These are phyloP conservation scores for Pluvialis apricaria DNA, from an alignment of 2,113 vertebrate species.

Conservation along the genomic window DNA sequence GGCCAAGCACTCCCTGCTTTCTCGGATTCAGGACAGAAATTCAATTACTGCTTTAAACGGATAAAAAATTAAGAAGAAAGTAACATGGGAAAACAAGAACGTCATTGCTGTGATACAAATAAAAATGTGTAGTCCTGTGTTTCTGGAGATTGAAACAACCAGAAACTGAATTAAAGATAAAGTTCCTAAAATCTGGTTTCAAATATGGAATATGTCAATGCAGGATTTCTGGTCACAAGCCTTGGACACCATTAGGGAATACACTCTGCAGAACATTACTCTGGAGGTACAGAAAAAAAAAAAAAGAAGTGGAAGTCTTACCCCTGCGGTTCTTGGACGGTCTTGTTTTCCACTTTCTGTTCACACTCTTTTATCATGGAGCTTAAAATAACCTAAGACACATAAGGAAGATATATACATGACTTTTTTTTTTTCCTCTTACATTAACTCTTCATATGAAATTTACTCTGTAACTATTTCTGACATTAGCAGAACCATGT, in stretches of 20 bases:
- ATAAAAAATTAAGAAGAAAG: neutral
- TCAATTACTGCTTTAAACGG: neutral
- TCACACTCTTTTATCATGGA: slow-evolving; percentile 99
- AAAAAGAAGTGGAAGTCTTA: slow-evolving; percentile 67
- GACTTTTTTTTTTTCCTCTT: slow-evolving; percentile 7
- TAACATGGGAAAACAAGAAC: neutral
- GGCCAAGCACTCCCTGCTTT: neutral
- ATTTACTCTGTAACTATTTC: neutral
- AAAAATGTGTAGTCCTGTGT: neutral
- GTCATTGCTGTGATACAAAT: neutral
- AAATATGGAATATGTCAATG: neutral
- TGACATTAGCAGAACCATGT: neutral
- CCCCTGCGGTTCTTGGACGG: slow-evolving; percentile 93
- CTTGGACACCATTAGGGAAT: neutral
- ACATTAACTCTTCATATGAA: neutral
- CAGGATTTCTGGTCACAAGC: neutral
- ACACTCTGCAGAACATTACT: neutral
- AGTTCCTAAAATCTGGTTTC: neutral
- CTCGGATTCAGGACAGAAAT: neutral
- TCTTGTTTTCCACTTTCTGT: slow-evolving; percentile 97
- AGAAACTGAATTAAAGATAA: neutral
- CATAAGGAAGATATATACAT: slow-evolving; percentile 8
- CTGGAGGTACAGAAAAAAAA: neutral
- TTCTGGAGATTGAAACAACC: neutral
- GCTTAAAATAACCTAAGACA: slow-evolving; percentile 91